Evolutionary conservation across 2,888 invertebrate species (phyloP), one percentile per base, ranked within the genome.

Genomic region (Drosophila pseudotalamancana): DNA sequence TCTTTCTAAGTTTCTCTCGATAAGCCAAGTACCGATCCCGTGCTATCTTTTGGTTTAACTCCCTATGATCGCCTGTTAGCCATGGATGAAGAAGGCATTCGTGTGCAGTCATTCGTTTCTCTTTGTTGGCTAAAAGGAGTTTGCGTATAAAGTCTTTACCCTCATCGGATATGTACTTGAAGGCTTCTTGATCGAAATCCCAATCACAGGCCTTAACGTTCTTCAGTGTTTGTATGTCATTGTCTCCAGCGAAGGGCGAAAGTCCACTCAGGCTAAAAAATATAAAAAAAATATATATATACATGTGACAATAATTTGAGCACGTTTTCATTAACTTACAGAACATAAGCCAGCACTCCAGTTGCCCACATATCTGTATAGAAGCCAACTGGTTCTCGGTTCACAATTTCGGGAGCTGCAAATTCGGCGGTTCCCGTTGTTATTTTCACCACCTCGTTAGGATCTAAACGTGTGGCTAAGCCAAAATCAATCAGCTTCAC

Each of bases 331-430:
- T 23, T 3, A 23, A 95, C 97, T 96, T 92, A 98, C 96, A 99
- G 93, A 34, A 99, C 99, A 90, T 99, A 99, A 12, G 97, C 95
- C n/a, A 99, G 93, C 1, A 99, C 99, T 88, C 99, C 99, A 27
- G 98, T 96, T 29, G 99, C 99, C 99, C 99, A 99, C 99, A 99
- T 99, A 91, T 99, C 99, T 0, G 99, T 99, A 92, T 99, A 99
- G 93, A 99, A 99, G 54, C 99, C 99, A 66, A 99, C 99, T 0
- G 99, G 98, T 91, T 99, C 99, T 12, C 99, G 94, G 89, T 99
- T 98, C 0, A 99, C 99, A 68, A 99, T 98, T 93, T 99, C 99
- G 0, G 99, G 99, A 35, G 99, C 99, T 1, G 99, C 99, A 92
- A 99, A 99, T 92, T 99, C 99, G 0, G 99, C 99, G 0, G 99